Base-by-base conservation (phyloP, 2,888 invertebrate species). In the Pterostichus madidus region DNA sequence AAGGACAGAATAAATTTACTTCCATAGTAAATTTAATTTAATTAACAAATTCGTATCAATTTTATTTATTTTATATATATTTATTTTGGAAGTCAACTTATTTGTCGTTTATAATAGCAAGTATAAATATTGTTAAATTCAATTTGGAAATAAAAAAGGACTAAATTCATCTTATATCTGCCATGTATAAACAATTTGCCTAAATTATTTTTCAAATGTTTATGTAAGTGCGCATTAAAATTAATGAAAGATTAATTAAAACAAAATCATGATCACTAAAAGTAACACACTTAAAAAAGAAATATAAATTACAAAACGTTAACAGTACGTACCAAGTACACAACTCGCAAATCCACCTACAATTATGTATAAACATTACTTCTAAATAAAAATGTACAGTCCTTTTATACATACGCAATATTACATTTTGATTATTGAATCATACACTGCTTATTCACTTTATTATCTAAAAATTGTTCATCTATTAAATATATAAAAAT, bases 321-420 rank as follows among this genome's bases (percentile, higher is more conserved):
- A 46, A 73, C 73, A 68, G 68, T 44, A 68, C 68, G 17, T 68
- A 68, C 44, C 68, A 68, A 68, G 68, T 68, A 73, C 49, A 73
- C 35, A 68, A 32, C 31, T 49, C 49, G 49, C 73, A 73, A 46
- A 44, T 73, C 39, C 68, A 68, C 68, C 59, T 68, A 68, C 68
- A 73, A 44, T 44, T 73, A 73, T 73, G 46, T 73, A 73, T 73
- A 73, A 73, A 73, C 46, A 24, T 73, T 73, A 73, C 17, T 73
- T 49, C 73, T 73, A 73, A 73, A 73, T 73, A 46, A 73, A 61
- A 73, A 73, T 73, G 44, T 73, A 73, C 73, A 73, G 73, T 46
- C 44, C 46, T 73, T 73, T 73, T 73, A 73, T 73, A 73, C 73
- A 73, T 24, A 46, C 24, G 35, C 68, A 73, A 46, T 73, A 73